Percentiles rank a stretch among this genome's conserved stretches.
phyloP scores from a whole-genome alignment of 1,140 invertebrate genomes.

The Hesperophylax magnus region DNA sequence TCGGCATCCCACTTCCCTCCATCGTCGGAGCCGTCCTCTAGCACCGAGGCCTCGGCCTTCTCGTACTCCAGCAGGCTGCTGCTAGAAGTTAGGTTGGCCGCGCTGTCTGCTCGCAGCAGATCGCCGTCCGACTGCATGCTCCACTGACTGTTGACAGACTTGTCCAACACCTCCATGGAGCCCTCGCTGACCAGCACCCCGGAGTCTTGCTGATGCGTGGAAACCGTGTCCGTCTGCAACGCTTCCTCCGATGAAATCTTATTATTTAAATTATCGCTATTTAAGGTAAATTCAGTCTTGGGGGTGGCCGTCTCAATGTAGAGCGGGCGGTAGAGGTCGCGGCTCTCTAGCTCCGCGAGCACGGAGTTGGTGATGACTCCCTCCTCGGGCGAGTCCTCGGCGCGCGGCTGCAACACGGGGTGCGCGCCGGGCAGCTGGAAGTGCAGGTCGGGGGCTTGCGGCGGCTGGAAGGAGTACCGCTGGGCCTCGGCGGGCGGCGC shows the following conservation, averaged over 20 bases:
- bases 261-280: conserved; percentile 56
- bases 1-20: conserved; percentile 52
- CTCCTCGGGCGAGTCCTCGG: conserved; percentile 59
- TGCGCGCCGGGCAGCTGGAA: conserved; percentile 8
- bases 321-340: conserved; percentile 55
- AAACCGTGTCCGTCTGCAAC: conserved; percentile 64
- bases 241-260: conserved; percentile 48
- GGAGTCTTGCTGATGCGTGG: conserved; percentile 68
- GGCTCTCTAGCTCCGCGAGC: conserved; percentile 62
- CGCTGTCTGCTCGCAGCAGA: conserved; percentile 41
- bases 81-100: conserved; percentile 46
- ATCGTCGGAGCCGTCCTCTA: conserved; percentile 56
- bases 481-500: conserved; percentile 27
- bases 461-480: conserved; percentile 36
- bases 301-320: conserved; percentile 59
- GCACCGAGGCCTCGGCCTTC: conserved; percentile 60
- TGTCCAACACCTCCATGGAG: conserved; percentile 70
- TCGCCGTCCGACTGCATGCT: conserved; percentile 66
- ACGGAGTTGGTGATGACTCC: conserved; percentile 61
- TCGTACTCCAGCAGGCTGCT: conserved; percentile 50
- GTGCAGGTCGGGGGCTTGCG: conserved; percentile 45
- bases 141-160: conserved; percentile 71
- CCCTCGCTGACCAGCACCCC: conserved; percentile 70
- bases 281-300: conserved; percentile 55
- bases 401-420: conserved; percentile 39